A percentile compares a stretch with the other conserved stretches of the same genome.
These are phyloP conservation scores for Manacus vitellinus DNA, from an alignment of 2,113 vertebrate species.

Conservation along the genomic window DNA sequence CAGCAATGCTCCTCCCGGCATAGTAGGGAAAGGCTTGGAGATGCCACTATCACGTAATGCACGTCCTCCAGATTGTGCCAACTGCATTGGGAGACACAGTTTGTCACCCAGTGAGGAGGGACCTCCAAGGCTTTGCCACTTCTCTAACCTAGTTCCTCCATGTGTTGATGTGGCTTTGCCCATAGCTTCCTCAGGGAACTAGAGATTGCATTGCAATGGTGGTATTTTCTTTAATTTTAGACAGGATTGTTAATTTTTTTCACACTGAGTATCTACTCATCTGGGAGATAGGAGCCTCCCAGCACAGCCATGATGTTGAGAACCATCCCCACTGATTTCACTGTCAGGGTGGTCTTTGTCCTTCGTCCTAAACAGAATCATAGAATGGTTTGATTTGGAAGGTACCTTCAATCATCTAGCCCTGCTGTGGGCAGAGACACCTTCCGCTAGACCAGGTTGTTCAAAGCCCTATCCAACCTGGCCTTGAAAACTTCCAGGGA, in stretches of 20 bases:
- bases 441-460: neutral
- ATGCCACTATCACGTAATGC: neutral
- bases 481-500: neutral
- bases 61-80: neutral
- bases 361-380: neutral
- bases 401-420: neutral
- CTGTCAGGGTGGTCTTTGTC: neutral
- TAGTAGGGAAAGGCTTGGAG: fast-evolving
- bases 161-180: neutral
- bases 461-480: neutral
- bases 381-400: neutral
- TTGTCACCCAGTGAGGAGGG: neutral
- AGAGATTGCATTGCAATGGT: neutral
- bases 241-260: neutral
- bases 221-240: neutral
- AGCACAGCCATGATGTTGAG: neutral
- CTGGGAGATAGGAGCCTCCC: neutral
- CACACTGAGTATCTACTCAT: neutral
- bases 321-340: neutral
- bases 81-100: neutral
- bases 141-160: neutral
- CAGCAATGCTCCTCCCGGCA: fast-evolving
- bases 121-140: neutral
- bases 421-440: neutral
- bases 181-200: neutral